Evolutionary conservation across 2,888 invertebrate species (phyloP).

Genomic region (Zygogramma bicolorata): DNA sequence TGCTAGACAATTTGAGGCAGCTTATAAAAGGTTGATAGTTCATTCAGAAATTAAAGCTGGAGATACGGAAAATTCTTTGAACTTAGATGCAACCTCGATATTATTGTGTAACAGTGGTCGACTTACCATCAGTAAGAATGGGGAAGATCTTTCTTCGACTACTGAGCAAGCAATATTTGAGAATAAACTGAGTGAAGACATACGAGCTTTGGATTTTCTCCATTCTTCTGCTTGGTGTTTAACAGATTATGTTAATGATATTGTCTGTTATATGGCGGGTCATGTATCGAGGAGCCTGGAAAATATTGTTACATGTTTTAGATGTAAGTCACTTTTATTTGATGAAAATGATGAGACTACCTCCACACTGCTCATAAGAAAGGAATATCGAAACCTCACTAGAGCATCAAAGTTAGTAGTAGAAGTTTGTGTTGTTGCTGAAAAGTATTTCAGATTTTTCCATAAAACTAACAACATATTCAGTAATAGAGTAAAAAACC

Average conservation of each 20-base stretch:
- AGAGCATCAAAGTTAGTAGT: neutral
- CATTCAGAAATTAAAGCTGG: slow-evolving; percentile 10
- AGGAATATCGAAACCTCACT: neutral
- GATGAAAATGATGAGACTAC: neutral
- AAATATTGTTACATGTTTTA: neutral
- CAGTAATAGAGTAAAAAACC: too few relatives aligned
- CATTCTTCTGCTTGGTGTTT: neutral
- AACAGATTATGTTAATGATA: slow-evolving; percentile 4
- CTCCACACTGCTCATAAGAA: neutral
- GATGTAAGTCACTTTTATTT: neutral
- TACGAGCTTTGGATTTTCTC: neutral
- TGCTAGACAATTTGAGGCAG: slow-evolving; percentile 13
- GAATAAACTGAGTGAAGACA: neutral
- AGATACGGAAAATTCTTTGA: neutral
- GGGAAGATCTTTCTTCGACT: neutral
- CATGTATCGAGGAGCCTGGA: neutral
- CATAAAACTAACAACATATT: too few relatives aligned
- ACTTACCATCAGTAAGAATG: too few relatives aligned
- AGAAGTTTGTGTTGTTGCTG: neutral
- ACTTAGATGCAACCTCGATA: slow-evolving; percentile 11
- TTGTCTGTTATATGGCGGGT: neutral
- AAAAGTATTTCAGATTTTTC: neutral
- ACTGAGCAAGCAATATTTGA: neutral
- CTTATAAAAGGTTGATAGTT: slow-evolving; percentile 8
- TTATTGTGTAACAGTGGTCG: neutral